Percentiles rank a stretch among this genome's conserved stretches.
These are phyloP conservation scores for Marmota flaviventris DNA, from an alignment of 2,113 vertebrate species.

Conservation along the genomic window DNA sequence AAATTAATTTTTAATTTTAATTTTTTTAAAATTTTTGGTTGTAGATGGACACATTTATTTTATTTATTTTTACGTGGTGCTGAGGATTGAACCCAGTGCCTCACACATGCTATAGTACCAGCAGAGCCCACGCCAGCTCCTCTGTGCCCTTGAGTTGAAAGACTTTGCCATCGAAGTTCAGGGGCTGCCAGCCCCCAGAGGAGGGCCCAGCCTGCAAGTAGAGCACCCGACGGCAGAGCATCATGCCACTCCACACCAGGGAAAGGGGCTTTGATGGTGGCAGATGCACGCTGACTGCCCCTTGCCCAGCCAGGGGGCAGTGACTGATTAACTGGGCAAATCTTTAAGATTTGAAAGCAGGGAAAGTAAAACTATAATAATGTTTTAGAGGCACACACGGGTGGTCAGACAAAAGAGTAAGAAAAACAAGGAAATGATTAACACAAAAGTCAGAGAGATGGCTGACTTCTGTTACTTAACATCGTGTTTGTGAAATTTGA, in stretches of 20 bases:
- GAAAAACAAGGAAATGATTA: too few relatives aligned
- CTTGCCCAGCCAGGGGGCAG: neutral
- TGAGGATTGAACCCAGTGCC: too few relatives aligned
- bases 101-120: slow-evolving; percentile 61
- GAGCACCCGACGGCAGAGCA: slow-evolving; percentile 29
- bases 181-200: neutral
- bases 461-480: neutral
- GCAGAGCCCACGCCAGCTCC: slow-evolving; percentile 67
- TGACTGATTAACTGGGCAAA: slow-evolving; percentile 76
- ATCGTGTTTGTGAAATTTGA: neutral
- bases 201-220: neutral
- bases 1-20: neutral
- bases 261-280: neutral
- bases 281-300: neutral
- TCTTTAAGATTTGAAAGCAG: slow-evolving; percentile 37
- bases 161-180: slow-evolving; percentile 69
- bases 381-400: too few relatives aligned
- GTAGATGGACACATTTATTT: too few relatives aligned
- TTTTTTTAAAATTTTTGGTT: too few relatives aligned
- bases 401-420: too few relatives aligned
- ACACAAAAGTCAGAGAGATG: too few relatives aligned
- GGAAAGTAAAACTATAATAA: too few relatives aligned
- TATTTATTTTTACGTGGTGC: too few relatives aligned
- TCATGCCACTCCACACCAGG: neutral
- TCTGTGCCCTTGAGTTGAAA: slow-evolving; percentile 71